phyloP scores from a whole-genome alignment of 2,113 vertebrate species.

The Bostrychus sinensis region DNA sequence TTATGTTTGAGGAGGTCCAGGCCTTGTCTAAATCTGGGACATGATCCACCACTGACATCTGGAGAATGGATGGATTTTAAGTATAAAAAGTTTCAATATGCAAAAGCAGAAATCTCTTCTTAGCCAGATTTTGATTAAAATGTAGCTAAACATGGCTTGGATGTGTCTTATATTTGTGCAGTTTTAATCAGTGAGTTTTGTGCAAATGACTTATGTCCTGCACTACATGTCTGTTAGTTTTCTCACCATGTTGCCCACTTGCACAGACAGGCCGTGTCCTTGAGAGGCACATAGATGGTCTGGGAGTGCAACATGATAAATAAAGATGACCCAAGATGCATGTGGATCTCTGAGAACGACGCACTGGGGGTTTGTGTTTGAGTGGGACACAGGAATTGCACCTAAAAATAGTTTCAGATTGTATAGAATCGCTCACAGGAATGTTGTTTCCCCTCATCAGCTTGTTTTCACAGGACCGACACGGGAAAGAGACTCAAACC shows the following conservation, averaged over 20 bases:
- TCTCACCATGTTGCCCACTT: constrained; percentile 19
- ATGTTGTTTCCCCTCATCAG: constrained; percentile 37
- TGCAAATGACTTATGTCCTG: not conserved
- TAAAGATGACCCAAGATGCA: constrained; percentile 57
- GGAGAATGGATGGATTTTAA: constrained; percentile 34
- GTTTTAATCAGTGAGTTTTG: not conserved
- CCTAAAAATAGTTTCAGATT: constrained; percentile 68
- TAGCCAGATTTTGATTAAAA: not conserved
- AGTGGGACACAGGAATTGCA: constrained; percentile 60
- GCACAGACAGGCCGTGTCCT: constrained; percentile 23
- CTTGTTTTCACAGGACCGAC: constrained; percentile 54
- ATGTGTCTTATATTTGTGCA: not conserved
- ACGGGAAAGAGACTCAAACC: constrained; percentile 45
- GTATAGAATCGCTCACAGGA: constrained; percentile 57
- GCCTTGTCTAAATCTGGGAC: constrained; percentile 37
- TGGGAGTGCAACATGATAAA: constrained; percentile 41
- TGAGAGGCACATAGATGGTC: constrained; percentile 49
- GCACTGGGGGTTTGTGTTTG: constrained; percentile 65
- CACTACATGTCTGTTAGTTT: constrained; percentile 4
- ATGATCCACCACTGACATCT: constrained; percentile 35
- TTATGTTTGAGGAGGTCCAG: constrained; percentile 34
- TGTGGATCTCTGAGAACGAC: constrained; percentile 75
- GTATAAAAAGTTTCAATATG: constrained; percentile 45
- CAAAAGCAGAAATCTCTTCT: constrained; percentile 22
- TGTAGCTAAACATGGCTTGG: not conserved